These are phyloP conservation scores for Rousettus madagascariensis DNA, from an alignment of 2,797 vertebrate genomes.

Conservation along the genomic window DNA sequence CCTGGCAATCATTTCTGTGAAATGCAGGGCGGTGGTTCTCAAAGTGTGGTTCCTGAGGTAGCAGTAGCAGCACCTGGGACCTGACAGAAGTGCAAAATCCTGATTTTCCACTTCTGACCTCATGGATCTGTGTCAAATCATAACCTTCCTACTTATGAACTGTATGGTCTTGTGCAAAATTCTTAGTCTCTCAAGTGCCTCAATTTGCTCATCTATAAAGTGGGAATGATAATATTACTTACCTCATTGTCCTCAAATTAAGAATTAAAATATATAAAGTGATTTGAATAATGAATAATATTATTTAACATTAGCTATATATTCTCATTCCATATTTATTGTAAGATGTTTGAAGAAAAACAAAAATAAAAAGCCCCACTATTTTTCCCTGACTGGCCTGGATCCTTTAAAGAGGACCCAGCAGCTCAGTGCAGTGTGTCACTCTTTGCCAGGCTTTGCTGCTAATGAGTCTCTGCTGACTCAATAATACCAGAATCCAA, in stretches of 20 bases:
- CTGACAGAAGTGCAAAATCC: background rate
- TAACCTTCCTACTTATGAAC: background rate
- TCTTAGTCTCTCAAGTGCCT: background rate
- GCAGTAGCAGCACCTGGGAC: background rate
- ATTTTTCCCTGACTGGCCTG: background rate
- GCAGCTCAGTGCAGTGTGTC: background rate
- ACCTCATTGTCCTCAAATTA: background rate
- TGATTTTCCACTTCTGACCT: background rate
- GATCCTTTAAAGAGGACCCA: background rate
- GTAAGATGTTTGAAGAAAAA: background rate
- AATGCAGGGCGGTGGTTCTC: background rate
- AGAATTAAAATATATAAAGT: background rate
- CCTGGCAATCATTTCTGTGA: background rate
- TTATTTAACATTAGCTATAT: conserved; percentile 12
- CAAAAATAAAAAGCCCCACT: background rate
- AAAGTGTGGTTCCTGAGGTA: background rate
- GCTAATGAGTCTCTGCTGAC: background rate
- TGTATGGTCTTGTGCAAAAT: background rate
- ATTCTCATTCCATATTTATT: background rate
- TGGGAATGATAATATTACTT: background rate
- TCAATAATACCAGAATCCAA: background rate
- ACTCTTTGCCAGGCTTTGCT: background rate
- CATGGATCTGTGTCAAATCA: background rate
- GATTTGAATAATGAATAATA: background rate
- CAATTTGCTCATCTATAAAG: background rate